Base-by-base conservation (phyloP, 2,888 invertebrate genomes). In the Seira musarum region DNA sequence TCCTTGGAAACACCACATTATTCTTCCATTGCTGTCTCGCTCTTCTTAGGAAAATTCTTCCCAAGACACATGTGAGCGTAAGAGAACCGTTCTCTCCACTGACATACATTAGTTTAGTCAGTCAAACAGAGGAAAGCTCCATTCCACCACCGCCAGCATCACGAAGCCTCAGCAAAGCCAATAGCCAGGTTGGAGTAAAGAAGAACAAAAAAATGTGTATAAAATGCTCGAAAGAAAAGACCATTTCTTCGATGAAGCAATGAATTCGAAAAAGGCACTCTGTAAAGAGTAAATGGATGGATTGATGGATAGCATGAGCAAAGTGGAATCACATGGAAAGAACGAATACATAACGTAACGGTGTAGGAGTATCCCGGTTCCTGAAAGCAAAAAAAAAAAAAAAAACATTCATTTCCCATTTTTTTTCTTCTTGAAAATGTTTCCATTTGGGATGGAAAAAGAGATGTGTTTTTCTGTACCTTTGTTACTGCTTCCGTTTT, bases 41-140 rank as follows among this genome's bases (percentile, higher is more conserved):
- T 67, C 49, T 66, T 57, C 66, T 70, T 67, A 21, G 15, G 22
- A 60, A 21, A 60, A 60, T 60, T 65, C 46, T 35, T 40, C 17
- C 25, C 17, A 19, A 25, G 60, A 74, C 40, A 70, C 60, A 71
- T 25, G 19, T 49, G 30, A 46, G 21, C 30, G 60, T 25, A 13
- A 25, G 30, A 46, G 46, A 19, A 73, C 65, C 46, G 67, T 63
- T 75, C 68, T 30, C 46, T 66, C 66, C 57, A 74, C 74, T 80
- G 80, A 80, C 80, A 80, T 69, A 80, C 80, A 74, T 79, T 68
- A 79, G 68, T 64, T 73, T 53, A 79, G 73, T 66, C 76, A 76
- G 76, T 35, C 65, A 70, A 57, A 68, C 60, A 53, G 13, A 13
- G 46, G 8, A 30, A 30, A 30, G 30, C 30, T 30, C 30, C n/a